Base-by-base conservation (phyloP, 2,888 invertebrate species). In the Drosophila hamatofila region DNA sequence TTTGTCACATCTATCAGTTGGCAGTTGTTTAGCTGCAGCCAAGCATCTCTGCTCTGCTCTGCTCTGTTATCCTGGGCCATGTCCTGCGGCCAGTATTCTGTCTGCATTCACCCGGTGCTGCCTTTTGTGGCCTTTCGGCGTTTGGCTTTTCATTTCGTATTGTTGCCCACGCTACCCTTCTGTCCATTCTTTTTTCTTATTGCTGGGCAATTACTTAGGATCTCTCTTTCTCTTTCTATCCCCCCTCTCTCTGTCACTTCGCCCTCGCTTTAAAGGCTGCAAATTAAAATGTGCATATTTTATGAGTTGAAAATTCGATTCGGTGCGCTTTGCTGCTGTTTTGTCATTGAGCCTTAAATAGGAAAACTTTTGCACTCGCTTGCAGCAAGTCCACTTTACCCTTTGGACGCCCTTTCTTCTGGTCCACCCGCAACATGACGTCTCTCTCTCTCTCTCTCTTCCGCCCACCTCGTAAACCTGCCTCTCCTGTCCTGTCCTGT, bases 231-330 rank as follows among this genome's bases (percentile, higher is more conserved):
- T 18, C n/a, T 48, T n/a, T 12, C 27, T 16, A 6, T 37, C 14
- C 2, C 35, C 11, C 2, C 7, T 14, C 14, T 35, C 1, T 14
- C 2, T 4, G 16, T 25, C 44, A n/a, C 39, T 48, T 46, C n/a
- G 48, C n/a, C 33, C 42, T 46, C 11, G 57, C 14, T 54, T 77
- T 59, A 37, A 76, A 64, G 54, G 49, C 74, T 66, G 74, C 25
- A 78, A 78, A 78, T 78, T 72, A 78, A 78, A 78, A 78, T 78
- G 78, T 78, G 78, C 78, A 78, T 78, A 72, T 75, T 78, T 78
- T 49, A 78, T 78, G 68, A 60, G 58, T 33, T 48, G 41, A 54
- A 58, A 73, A 69, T 76, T 76, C 62, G 77, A 76, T 77, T 77
- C 73, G 55, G 61, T 42, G 57, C 63, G 71, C 66, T 75, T 67